phyloP scores from a whole-genome alignment of 2,113 vertebrate genomes.

The Clarias gariepinus region DNA sequence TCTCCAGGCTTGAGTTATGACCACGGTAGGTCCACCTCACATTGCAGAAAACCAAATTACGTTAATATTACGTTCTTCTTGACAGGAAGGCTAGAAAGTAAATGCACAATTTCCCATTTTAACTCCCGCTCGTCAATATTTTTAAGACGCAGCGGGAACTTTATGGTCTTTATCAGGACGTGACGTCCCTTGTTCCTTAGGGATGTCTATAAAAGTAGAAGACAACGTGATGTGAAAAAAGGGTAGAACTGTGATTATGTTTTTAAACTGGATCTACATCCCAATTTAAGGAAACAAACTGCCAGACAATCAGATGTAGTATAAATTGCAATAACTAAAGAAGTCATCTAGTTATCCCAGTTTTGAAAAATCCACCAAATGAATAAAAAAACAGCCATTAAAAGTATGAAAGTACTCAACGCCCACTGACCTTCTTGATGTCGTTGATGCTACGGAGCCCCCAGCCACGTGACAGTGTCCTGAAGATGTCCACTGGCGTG shows the following conservation, averaged over 20 bases:
- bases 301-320: not conserved
- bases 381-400: not conserved
- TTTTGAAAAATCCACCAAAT: no score
- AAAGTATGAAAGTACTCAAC: not conserved
- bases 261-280: not conserved
- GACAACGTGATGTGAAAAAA: not conserved
- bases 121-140: no score
- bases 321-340: not conserved
- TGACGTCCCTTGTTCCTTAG: no score
- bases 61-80: no score
- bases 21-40: no score
- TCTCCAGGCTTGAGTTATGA: no score
- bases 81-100: no score
- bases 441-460: conserved; percentile 84
- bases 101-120: no score
- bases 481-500: conserved; percentile 89
- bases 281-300: not conserved
- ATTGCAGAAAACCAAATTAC: no score
- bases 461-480: conserved; percentile 91
- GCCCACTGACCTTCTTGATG: conserved; percentile 87
- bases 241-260: not conserved
- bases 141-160: no score
- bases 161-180: no score
- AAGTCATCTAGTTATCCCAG: not conserved
- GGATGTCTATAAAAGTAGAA: not conserved